Base-by-base conservation (phyloP, 2,888 invertebrate genomes). In the Caenorhabditis parvicauda region DNA sequence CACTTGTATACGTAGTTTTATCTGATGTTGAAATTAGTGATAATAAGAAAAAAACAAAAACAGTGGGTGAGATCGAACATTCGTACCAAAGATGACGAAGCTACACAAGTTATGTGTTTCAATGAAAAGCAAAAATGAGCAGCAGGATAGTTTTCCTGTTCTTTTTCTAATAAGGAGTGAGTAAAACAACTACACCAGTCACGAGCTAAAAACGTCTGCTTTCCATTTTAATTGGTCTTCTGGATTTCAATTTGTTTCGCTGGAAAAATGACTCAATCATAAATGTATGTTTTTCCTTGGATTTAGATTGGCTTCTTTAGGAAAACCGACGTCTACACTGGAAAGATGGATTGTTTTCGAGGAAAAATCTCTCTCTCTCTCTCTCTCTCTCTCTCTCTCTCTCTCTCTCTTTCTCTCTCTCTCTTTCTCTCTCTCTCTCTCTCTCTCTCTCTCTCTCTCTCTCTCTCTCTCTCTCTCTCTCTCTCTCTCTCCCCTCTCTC, bases 281-380 rank as follows among this genome's bases (percentile, higher is more conserved):
- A n/a, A n/a, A n/a, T n/a, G n/a, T n/a, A n/a, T n/a, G n/a, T n/a
- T n/a, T n/a, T n/a, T n/a, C n/a, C n/a, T n/a, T n/a, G n/a, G n/a
- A n/a, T n/a, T n/a, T n/a, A n/a, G n/a, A n/a, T n/a, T n/a, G n/a
- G n/a, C n/a, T n/a, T n/a, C n/a, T n/a, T n/a, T n/a, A n/a, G n/a
- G n/a, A n/a, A n/a, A n/a, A n/a, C n/a, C n/a, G n/a, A n/a, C n/a
- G n/a, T n/a, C n/a, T n/a, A n/a, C n/a, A n/a, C n/a, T n/a, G 37
- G 37, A 44, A 52, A 52, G 28, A 27, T 17, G 37, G 44, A 52
- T 44, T 44, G 38, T 37, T 44, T 22, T 35, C 3, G 21, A 41
- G 21, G 28, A 48, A 3, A n/a, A n/a, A n/a, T 1, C 25, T 4
- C n/a, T n/a, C n/a, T n/a, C n/a, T n/a, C 39, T 39, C 45, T 14